phyloP scores from a whole-genome alignment of 2,113 vertebrate species.

The Anser cygnoides region DNA sequence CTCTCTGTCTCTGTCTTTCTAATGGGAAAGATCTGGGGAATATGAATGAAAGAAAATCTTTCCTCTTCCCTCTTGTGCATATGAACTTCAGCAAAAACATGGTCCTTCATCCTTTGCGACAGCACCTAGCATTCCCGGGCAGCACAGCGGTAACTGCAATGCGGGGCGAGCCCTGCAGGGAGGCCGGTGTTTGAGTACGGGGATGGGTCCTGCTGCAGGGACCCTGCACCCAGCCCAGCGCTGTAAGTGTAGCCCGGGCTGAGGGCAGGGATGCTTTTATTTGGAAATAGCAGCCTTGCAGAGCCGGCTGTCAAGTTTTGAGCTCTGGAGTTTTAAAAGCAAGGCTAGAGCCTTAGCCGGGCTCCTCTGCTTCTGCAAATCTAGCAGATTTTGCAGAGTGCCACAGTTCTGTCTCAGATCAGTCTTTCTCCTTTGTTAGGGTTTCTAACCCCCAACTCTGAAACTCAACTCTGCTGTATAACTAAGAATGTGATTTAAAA shows the following conservation, averaged over 20 bases:
- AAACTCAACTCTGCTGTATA: not conserved
- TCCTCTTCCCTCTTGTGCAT: not conserved
- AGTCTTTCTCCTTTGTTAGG: not conserved
- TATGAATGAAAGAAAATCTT: not conserved
- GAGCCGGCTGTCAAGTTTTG: not conserved
- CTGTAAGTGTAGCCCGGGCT: accelerated
- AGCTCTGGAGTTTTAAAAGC: not conserved
- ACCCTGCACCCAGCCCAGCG: accelerated
- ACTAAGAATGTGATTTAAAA: conserved; percentile 39
- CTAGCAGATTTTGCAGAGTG: not conserved
- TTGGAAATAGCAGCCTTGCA: not conserved
- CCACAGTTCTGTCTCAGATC: not conserved
- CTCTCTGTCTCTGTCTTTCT: not conserved
- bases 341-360: not conserved
- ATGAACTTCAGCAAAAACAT: not conserved
- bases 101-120: not conserved
- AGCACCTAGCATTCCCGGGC: not conserved
- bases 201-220: not conserved
- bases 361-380: not conserved
- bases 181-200: not conserved
- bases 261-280: not conserved
- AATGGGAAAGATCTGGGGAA: not conserved
- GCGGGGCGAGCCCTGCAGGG: not conserved
- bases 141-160: not conserved
- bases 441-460: not conserved